Conservation (phyloP, 1,140 invertebrate genomes). For the Drosophila murphyi region DNA sequence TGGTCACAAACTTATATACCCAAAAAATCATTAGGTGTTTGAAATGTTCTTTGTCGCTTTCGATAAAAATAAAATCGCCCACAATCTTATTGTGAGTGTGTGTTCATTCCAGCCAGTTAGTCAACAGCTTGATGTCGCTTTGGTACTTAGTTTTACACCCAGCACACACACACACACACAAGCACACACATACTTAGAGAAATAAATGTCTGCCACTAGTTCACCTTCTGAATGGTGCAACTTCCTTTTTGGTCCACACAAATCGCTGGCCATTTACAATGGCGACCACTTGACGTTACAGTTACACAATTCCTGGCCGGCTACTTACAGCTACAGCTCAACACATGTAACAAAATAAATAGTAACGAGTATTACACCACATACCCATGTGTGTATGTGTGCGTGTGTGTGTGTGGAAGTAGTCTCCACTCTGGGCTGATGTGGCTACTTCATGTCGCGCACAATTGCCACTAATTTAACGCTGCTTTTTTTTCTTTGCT, state of each 20-base stretch:
- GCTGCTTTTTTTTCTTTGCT: slow-evolving; percentile 58
- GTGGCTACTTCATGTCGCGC: slow-evolving; percentile 68
- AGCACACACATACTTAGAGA: not conserved
- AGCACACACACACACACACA: not conserved
- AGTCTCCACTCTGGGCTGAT: slow-evolving; percentile 35
- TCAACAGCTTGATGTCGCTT: not conserved
- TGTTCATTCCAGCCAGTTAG: not conserved
- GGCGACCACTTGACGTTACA: slow-evolving; percentile 35
- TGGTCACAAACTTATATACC: not conserved
- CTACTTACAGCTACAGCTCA: slow-evolving; percentile 32
- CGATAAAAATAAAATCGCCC: not conserved
- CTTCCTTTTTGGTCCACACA: slow-evolving; percentile 32
- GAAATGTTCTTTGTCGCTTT: not conserved
- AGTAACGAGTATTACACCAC: slow-evolving; percentile 54
- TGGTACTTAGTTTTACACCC: not conserved
- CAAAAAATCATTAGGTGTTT: not conserved
- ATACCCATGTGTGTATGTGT: not conserved
- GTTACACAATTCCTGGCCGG: slow-evolving; percentile 33
- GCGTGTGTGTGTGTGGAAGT: slow-evolving; percentile 21
- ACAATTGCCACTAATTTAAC: slow-evolving; percentile 83
- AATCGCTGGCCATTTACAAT: slow-evolving; percentile 52
- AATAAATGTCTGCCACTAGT: slow-evolving; percentile 9
- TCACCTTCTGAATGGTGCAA: slow-evolving; percentile 15
- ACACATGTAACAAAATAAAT: slow-evolving; percentile 69
- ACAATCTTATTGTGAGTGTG: not conserved